Base-by-base conservation (phyloP, 2,113 vertebrate genomes). In the Coreoperca whiteheadi region DNA sequence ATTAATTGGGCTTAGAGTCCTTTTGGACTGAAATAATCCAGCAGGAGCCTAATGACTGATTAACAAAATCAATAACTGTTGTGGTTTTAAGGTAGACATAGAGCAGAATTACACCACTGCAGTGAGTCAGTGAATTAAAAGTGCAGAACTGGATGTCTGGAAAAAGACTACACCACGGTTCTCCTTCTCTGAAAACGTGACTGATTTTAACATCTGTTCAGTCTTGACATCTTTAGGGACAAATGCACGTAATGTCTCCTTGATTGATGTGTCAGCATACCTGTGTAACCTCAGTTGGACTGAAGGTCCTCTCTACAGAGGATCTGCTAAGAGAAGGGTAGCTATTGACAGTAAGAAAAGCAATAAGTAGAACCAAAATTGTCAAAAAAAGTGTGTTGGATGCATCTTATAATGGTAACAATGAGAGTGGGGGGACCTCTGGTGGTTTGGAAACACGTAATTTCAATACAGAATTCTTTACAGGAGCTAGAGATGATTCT, bases 141-240 rank as follows among this genome's bases (percentile, higher is more conserved):
- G 16, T 48, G 34, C 32, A 60, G 23, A 51, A 14, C 18, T 79
- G 41, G 3, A 39, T 54, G 6, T 41, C 34, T 60, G 32, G 14
- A 15, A n/a, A 61, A 46, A 77, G 43, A 57, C 43, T 5, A 25
- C 61, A 39, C 54, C 50, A 64, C 16, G 46, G 50, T 65, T 82
- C 32, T 41, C 18, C 54, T 51, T 61, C 56, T 68, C 25, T 74
- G 41, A 83, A 73, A 61, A 74, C 39, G 50, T 57, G 34, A 73
- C 53, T 71, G 68, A 77, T 68, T 85, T 87, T 63, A 73, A 82
- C 64, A 77, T 80, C 30, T 57, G 60, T 61, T 83, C n/a, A 23
- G 14, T 72, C 51, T 81, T 77, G 85, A 77, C 77, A 67, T 79
- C 46, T 69, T 53, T 81, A 84, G 82, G 88, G 84, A 79, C 89